Evolutionary conservation across 2,888 invertebrate species (phyloP), one percentile per base, ranked within the genome.

Genomic region (Torymus tubicola): DNA sequence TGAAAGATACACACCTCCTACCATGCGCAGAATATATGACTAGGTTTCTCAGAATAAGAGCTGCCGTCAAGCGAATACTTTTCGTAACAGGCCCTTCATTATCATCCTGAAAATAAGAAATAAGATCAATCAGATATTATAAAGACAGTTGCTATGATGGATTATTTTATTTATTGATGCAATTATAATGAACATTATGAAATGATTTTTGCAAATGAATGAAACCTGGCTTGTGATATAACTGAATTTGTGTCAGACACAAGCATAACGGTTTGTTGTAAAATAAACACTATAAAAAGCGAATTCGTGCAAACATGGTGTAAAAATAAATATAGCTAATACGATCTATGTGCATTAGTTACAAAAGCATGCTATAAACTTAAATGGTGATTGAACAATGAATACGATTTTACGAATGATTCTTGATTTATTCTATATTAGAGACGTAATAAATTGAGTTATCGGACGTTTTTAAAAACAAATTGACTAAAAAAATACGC

Each of bases 21-120:
- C 98, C 97, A 85, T 95, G 95, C 85, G 95, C 94, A 74, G 99
- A 99, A 92, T 98, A 98, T 90, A 97, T 96, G 85, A 98, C 98
- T 90, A 99, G 95, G 93, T 99, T 99, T 90, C 99, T 95, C 89
- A 99, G 93, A 90, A 99, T 99, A 74, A 99, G 94, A 84, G 99
- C 97, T 83, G 99, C 97, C 69, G 99, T 99, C 87, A 99, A 93
- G 84, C 99, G 94, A 91, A 99, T 98, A 92, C 99, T 99, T 93
- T 99, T 99, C 73, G 99, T 99, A 65, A 99, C 98, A 65, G 99
- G 99, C 63, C 99, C 99, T 92, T 99, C 99, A 91, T 98, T 97
- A 91, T 98, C 98, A 91, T 99, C 99, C 97, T 98, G 92, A 57
- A 93, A 82, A 71, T 14, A 75, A 71, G 50, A 77, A 70, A 69